Evolutionary conservation across 2,888 invertebrate species (phyloP).

Genomic region (Marasmarcha lunaedactyla): DNA sequence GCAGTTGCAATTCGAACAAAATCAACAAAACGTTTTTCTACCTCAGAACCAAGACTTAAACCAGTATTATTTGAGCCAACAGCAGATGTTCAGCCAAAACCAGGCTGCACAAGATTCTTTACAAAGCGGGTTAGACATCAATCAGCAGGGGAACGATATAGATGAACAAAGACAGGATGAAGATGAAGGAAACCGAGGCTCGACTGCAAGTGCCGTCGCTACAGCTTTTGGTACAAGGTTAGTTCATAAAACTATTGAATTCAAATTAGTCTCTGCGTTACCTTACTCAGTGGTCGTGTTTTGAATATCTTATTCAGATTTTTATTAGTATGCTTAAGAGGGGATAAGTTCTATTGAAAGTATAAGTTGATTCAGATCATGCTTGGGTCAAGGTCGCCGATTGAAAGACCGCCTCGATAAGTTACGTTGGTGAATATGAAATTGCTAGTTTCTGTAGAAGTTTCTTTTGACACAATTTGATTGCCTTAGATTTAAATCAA

Average conservation of each 20-base stretch:
- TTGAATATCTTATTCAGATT: slow-evolving; percentile 19
- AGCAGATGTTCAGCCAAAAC: slow-evolving; percentile 12
- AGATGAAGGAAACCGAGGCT: slow-evolving; percentile 28
- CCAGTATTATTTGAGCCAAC: slow-evolving; percentile 18
- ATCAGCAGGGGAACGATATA: slow-evolving; percentile 48
- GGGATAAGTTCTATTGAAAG: neutral
- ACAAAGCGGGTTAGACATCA: slow-evolving; percentile 47
- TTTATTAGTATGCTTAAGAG: slow-evolving; percentile 6
- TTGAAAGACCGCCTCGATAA: neutral
- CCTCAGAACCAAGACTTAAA: slow-evolving; percentile 6
- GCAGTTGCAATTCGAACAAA: slow-evolving; percentile 12
- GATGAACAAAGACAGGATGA: slow-evolving; percentile 33
- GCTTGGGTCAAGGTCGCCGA: neutral
- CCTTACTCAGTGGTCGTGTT: slow-evolving; percentile 11
- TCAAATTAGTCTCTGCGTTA: slow-evolving; percentile 18
- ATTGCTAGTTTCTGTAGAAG: no score
- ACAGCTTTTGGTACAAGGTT: slow-evolving; percentile 58
- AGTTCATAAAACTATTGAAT: slow-evolving; percentile 24
- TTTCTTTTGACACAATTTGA: slow-evolving; percentile 5
- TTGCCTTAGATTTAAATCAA: no score
- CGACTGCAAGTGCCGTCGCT: slow-evolving; percentile 45
- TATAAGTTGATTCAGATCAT: neutral
- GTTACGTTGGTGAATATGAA: slow-evolving; percentile 6
- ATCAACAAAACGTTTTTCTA: slow-evolving; percentile 15
- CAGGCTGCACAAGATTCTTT: slow-evolving; percentile 23